These are phyloP conservation scores for Eospalax fontanierii DNA, from an alignment of 2,797 vertebrate species.

Conservation along the genomic window DNA sequence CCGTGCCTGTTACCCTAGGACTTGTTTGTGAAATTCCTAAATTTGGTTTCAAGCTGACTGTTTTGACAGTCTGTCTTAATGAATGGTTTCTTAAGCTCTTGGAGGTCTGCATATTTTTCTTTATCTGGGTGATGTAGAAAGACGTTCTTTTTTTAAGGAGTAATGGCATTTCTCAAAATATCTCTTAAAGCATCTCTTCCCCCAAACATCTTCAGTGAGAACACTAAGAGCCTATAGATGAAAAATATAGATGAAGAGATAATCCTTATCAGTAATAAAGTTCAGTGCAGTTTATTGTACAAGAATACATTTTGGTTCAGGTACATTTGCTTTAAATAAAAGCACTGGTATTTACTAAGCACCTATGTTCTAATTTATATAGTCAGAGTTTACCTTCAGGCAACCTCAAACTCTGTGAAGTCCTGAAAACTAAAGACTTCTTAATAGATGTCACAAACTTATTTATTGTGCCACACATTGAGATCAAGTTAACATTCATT, in stretches of 20 bases:
- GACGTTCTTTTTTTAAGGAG: constrained; percentile 61
- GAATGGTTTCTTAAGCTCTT: constrained; percentile 77
- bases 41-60: constrained; percentile 79
- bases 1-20: constrained; percentile 66
- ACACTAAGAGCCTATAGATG: neutral
- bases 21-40: constrained; percentile 78
- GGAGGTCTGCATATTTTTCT: constrained; percentile 75
- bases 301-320: neutral
- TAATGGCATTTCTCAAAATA: constrained; percentile 45
- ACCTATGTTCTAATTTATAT: constrained; percentile 1
- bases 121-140: constrained; percentile 55
- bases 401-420: neutral
- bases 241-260: constrained; percentile 40
- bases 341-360: constrained; percentile 19
- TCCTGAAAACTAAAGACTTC: constrained; percentile 41
- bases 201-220: neutral
- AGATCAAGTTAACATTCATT: constrained; percentile 54
- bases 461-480: neutral
- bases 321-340: neutral
- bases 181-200: neutral
- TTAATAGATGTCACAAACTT: constrained; percentile 12
- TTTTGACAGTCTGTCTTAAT: constrained; percentile 79
- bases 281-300: constrained; percentile 27
- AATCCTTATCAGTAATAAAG: constrained; percentile 26
- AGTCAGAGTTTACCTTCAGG: neutral